Conservation (phyloP, 2,888 invertebrate species). For the Yponomeuta cagnagella region DNA sequence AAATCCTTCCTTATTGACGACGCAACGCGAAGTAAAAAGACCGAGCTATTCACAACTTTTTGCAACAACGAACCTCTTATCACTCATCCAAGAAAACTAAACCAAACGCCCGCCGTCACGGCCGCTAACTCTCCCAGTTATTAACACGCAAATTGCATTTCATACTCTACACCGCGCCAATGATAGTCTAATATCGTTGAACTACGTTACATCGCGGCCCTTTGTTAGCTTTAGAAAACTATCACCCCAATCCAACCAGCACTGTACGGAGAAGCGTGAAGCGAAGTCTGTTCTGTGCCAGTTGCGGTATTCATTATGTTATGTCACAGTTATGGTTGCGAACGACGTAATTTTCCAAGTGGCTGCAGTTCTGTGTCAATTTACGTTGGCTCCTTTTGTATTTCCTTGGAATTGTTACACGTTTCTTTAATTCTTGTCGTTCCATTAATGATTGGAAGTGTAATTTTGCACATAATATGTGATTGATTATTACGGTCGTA, state of each 20-base stretch:
- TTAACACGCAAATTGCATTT: slow-evolving; percentile 30
- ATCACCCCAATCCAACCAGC: slow-evolving; percentile 34
- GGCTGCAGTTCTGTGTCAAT: slow-evolving; percentile 45
- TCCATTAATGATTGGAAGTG: not conserved
- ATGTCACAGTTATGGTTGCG: slow-evolving; percentile 47
- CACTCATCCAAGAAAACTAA: not conserved
- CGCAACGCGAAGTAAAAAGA: too few species aligned
- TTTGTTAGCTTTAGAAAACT: slow-evolving; percentile 22
- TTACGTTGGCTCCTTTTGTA: slow-evolving; percentile 18
- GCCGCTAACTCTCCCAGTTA: slow-evolving; percentile 6
- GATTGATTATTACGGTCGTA: not conserved
- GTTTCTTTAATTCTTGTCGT: not conserved
- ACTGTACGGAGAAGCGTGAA: slow-evolving; percentile 29
- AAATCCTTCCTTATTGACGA: too few species aligned
- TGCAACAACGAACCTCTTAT: not conserved
- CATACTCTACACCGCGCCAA: slow-evolving; percentile 21
- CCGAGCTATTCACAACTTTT: slow-evolving; percentile 7
- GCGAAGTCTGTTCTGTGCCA: slow-evolving; percentile 1
- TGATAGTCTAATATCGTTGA: slow-evolving; percentile 19
- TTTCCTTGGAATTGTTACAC: slow-evolving; percentile 15
- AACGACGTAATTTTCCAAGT: slow-evolving; percentile 51
- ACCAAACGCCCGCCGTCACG: slow-evolving; percentile 8
- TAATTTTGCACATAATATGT: not conserved
- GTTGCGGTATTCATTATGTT: slow-evolving; percentile 31
- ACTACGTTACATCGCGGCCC: slow-evolving; percentile 35